Percentiles rank a stretch among this genome's conserved stretches.
Evolutionary conservation across 2,888 invertebrate genomes (phyloP).

Genomic region (Thalpophila matura): DNA sequence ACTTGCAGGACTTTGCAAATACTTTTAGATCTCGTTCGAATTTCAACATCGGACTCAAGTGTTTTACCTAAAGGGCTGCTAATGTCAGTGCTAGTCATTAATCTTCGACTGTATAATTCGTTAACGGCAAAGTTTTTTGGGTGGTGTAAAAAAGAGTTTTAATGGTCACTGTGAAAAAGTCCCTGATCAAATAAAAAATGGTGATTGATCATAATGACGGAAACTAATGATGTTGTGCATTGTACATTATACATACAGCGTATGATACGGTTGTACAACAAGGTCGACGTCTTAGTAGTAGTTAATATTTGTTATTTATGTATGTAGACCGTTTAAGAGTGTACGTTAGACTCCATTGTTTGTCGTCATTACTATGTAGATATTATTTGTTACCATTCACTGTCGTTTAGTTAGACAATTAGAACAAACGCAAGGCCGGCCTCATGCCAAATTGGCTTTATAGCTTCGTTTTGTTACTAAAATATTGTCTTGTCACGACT

Average conservation of each 20-base stretch:
- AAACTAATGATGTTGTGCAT: constrained; percentile 55
- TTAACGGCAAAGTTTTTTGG: constrained; percentile 52
- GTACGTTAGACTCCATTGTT: constrained; percentile 73
- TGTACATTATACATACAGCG: constrained; percentile 37
- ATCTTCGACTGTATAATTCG: constrained; percentile 53
- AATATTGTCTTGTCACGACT: constrained; percentile 56
- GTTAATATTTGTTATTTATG: constrained; percentile 64
- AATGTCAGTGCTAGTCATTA: constrained; percentile 53
- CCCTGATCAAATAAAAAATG: constrained; percentile 44
- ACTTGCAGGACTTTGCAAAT: constrained; percentile 81
- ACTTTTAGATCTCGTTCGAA: constrained; percentile 77
- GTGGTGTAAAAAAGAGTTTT: constrained; percentile 33
- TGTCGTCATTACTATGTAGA: constrained; percentile 74
- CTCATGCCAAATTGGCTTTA: constrained; percentile 62
- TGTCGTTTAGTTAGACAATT: constrained; percentile 73
- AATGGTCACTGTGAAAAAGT: constrained; percentile 50
- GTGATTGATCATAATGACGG: constrained; percentile 54
- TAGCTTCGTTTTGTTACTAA: constrained; percentile 43
- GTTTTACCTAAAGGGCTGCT: constrained; percentile 63
- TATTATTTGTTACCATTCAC: constrained; percentile 76
- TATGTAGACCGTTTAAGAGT: constrained; percentile 69
- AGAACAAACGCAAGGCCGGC: constrained; percentile 75
- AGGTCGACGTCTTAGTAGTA: constrained; percentile 66
- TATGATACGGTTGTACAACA: constrained; percentile 57
- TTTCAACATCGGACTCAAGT: constrained; percentile 66